A percentile compares a stretch with the other conserved stretches of the same genome.
Conservation (phyloP, 1,140 invertebrate species). For the Oncopeltus fasciatus region DNA sequence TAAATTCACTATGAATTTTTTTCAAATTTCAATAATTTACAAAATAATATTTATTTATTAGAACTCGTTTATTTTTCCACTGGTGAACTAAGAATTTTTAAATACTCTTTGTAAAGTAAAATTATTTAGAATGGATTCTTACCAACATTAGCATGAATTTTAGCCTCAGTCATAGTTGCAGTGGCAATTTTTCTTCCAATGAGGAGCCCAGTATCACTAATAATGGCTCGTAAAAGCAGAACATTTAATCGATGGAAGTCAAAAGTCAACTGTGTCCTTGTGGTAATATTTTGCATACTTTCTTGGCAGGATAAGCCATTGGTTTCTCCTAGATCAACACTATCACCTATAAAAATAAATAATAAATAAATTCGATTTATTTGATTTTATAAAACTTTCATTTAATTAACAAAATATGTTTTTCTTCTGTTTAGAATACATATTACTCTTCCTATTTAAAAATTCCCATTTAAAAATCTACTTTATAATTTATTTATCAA, state of each 20-base stretch:
- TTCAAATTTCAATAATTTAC: no score
- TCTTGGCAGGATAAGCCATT: neutral
- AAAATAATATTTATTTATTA: no score
- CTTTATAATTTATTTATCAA: no score
- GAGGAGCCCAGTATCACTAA: slow-evolving; percentile 49
- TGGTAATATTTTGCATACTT: neutral
- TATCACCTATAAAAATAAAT: neutral
- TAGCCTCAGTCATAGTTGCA: slow-evolving; percentile 76
- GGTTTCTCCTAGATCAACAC: neutral
- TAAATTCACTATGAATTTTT: no score
- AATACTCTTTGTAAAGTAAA: no score
- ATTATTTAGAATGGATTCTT: slow-evolving; percentile 25
- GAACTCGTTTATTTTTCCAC: no score
- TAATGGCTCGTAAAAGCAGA: slow-evolving; percentile 61
- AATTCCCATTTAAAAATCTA: no score
- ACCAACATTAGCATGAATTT: slow-evolving; percentile 75
- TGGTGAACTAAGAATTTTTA: no score
- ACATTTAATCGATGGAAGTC: slow-evolving; percentile 86
- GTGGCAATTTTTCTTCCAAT: slow-evolving; percentile 82
- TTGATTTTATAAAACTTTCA: no score
- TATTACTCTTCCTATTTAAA: no score
- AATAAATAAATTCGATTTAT: neutral
- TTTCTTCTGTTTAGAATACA: no score
- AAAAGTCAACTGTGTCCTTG: slow-evolving; percentile 59
- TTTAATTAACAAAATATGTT: no score